Evolutionary conservation across 2,113 vertebrate species (phyloP), one percentile per base, ranked within the genome.

Genomic region (Motacilla tschutschensis): DNA sequence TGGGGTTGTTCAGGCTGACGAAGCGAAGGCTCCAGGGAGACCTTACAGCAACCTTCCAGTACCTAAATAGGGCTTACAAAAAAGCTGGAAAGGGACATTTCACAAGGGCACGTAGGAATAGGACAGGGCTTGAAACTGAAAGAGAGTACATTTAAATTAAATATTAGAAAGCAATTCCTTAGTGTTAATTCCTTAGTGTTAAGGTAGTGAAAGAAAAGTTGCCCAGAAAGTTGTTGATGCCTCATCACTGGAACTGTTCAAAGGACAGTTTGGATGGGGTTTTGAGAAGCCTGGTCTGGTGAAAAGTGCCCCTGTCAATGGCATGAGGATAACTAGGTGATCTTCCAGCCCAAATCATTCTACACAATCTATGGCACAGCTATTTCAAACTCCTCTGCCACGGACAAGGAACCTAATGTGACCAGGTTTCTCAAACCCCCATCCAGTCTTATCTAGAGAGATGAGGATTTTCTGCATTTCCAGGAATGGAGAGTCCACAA

Each of bases 311-410:
- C 16, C 19, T 48, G 31, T 4, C 36, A 41, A 14, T 21, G 25
- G 29, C 41, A 64, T 2, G 7, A 40, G 5, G 33, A 6, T 82
- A 31, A 14, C 6, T 26, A 8, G 7, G 25, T 43, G 21, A 50
- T 35, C 60, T 26, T 74, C 5, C 36, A 65, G 26, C 7, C 9
- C 53, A 74, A 57, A 58, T 24, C 12, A n/a, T 58, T 50, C 38
- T 18, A 21, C 13, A 41, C 24, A 47, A 47, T 33, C 16, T 24
- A 3, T 50, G 46, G 21, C 50, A 50, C 12, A 48, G 4, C 25
- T 50, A 5, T n/a, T n/a, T 83, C 12, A 29, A 50, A 43, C 11
- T 5, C n/a, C n/a, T 29, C 17, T 50, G 31, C 17, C 0, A 0
- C 17, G 51, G 17, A 14, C 50, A 48, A 29, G 10, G 43, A 57